Conservation (phyloP, 2,113 vertebrate genomes). For the Microcebus tavaratra region DNA sequence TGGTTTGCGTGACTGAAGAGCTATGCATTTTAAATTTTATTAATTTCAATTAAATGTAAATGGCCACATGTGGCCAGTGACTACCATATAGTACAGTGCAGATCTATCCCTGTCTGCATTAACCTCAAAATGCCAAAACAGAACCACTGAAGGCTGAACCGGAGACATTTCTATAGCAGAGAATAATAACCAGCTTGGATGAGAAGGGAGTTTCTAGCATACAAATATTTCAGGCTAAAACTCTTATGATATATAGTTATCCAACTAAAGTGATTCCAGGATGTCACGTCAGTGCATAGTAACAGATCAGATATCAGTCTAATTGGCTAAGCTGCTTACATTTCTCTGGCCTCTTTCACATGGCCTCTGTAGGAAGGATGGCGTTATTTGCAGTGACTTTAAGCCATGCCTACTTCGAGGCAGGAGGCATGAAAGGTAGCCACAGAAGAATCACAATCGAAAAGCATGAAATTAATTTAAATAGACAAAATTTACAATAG, state of each 20-base stretch:
- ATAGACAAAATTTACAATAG: not conserved
- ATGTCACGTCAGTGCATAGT: not conserved
- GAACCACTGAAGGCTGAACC: not conserved
- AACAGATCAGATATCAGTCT: not conserved
- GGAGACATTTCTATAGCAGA: not conserved
- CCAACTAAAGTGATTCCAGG: not conserved
- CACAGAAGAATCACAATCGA: not conserved
- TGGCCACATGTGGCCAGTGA: no score
- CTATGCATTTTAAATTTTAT: not conserved
- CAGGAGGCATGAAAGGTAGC: not conserved
- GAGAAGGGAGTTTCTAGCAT: not conserved
- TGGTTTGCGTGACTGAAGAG: not conserved
- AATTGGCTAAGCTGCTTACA: rapidly evolving
- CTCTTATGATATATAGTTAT: not conserved
- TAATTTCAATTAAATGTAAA: not conserved
- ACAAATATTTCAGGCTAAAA: not conserved
- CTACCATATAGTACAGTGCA: rapidly evolving
- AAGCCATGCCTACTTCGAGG: rapidly evolving
- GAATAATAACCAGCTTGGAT: not conserved
- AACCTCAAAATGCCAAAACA: not conserved
- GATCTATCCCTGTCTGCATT: not conserved
- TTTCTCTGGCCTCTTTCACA: not conserved
- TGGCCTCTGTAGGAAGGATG: not conserved
- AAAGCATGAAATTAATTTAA: not conserved
- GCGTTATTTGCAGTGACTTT: not conserved